phyloP scores from a whole-genome alignment of 2,797 vertebrate genomes.

The Coregonus ussuriensis region DNA sequence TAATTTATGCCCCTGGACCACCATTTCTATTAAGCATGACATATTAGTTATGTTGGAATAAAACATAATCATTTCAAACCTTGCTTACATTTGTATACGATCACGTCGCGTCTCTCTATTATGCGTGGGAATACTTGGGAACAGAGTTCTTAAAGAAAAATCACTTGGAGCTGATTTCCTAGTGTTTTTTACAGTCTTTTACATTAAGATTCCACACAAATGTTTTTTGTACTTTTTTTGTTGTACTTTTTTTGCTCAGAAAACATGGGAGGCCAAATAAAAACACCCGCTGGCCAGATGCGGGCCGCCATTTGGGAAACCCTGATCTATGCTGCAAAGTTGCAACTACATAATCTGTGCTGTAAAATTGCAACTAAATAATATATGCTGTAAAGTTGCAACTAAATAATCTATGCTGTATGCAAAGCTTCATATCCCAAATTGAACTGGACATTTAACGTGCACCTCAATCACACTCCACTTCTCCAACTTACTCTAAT shows the following conservation, averaged over 20 bases:
- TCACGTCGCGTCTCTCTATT: neutral
- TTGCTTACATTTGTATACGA: neutral
- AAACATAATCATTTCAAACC: no score
- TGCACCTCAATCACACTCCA: neutral
- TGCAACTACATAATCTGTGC: neutral
- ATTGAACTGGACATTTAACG: neutral
- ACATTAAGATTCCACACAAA: no score
- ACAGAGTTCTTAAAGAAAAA: no score
- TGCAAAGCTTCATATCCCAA: neutral
- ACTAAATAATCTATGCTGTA: neutral
- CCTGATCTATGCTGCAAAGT: no score
- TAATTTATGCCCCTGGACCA: neutral
- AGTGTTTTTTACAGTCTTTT: no score
- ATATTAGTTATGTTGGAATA: neutral
- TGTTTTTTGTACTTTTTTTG: no score
- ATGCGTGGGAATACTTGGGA: no score
- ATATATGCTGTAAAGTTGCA: neutral
- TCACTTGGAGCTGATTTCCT: no score
- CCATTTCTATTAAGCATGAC: neutral
- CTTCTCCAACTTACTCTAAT: neutral
- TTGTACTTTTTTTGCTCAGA: no score
- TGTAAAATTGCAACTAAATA: neutral
- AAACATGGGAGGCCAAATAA: no score
- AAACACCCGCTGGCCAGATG: no score
- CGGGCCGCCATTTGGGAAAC: no score